Base-by-base conservation (phyloP, 2,113 vertebrate genomes). In the Odocoileus hemionus region DNA sequence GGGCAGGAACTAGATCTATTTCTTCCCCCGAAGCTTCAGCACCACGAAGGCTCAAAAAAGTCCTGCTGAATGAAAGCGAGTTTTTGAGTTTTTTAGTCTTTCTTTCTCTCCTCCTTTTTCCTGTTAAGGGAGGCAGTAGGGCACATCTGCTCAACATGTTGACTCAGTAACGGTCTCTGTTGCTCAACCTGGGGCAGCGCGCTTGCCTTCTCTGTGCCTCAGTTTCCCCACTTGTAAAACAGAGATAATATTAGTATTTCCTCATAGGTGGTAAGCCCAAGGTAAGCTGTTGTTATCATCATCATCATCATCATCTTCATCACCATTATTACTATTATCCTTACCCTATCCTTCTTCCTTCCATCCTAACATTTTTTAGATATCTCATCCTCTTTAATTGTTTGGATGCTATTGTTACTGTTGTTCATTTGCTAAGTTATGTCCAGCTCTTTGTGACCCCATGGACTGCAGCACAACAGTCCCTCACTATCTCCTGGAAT, bases 111-210 rank as follows among this genome's bases (percentile, higher is more conserved):
- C 54, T 61, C 60, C 64, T 19, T 55, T 84, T 10, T 28, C 43
- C 30, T 30, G 52, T 76, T 12, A 5, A 86, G 74, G 47, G 17
- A 94, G 60, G 86, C 55, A 36, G n/a, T 3, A 26, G 33, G 50
- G 11, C 28, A 26, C 1, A 19, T 23, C 0, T 5, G 58, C n/a
- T 33, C 26, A 28, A 25, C 12, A 2, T 0, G 11, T 15, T 15
- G 15, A 12, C 19, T 13, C 8, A 8, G 70, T 7, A 89, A 86
- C 43, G 15, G 7, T 7, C 21, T 55, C 30, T 58, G 47, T 55
- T 76, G 39, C 11, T 61, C 86, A 45, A 4, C 28, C 78, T 4
- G 26, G 64, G 23, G 39, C 70, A 52, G 21, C 0, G 0, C 50
- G 45, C 67, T 94, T 67, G 39, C 36, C 47, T 28, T 23, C 78